Base-by-base conservation (phyloP, 2,113 vertebrate genomes). In the Chrysochloris asiatica region DNA sequence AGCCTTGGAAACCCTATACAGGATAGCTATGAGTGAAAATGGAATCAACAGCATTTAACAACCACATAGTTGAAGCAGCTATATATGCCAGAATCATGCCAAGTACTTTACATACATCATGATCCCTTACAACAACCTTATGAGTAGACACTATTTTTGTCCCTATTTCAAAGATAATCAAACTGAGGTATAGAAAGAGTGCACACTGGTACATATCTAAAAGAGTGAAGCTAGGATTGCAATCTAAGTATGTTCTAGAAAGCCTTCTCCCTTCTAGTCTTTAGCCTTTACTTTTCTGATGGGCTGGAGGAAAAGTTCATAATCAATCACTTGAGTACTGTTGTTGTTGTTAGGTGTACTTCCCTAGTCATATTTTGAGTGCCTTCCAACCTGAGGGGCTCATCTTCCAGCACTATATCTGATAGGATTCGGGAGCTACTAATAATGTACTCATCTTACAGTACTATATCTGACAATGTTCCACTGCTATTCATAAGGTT, bases 211-310 rank as follows among this genome's bases (percentile, higher is more conserved):
- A 83, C 13, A 8, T 90, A 59, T 69, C n/a, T 30, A 85, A 3
- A 4, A 43, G 5, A 9, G 16, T 43, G 6, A 69, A 90, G 5
- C 41, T 21, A n/a, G 13, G 33, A 65, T 52, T 86, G 47, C 6
- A 88, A 72, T 67, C 9, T 24, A 85, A 94, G 7, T 17, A 45
- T 78, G 30, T 86, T 84, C 4, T 61, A 90, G 50, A n/a, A 91
- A 76, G 8, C 38, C 16, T 54, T 33, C 28, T 93, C 6, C 41
- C 8, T 69, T 47, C 10, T 69, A 87, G 59, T 0, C 17, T 13
- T 63, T 36, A 50, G 22, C 38, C 28, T 67, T 12, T 83, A 24
- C 26, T 67, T 80, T 92, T 63, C 43, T 84, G 12, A 45, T 69
- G 17, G 19, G 36, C 9, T 87, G 4, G 8, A 69, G 17, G n/a